Percentiles rank a stretch among this genome's conserved stretches.
Conservation (phyloP, 64 coral and sea anemone genomes). For the Hydrozoanthus tunicans region DNA sequence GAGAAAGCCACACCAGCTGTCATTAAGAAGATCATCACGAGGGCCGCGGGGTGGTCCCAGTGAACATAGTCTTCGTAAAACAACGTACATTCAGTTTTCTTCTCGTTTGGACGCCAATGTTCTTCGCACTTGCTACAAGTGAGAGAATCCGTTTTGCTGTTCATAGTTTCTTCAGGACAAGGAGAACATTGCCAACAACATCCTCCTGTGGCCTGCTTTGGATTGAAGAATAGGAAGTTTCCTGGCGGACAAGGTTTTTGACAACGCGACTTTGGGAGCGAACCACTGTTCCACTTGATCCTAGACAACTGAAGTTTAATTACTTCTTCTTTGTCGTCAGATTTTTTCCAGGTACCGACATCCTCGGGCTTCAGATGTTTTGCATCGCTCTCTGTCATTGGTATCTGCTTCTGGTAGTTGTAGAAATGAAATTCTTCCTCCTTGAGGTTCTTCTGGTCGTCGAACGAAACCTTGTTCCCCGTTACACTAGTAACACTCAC, state of each 20-base stretch:
- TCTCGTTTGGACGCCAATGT: slow-evolving; percentile 54
- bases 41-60: slow-evolving; percentile 82
- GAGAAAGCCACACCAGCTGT: slow-evolving; percentile 79
- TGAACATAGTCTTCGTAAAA: slow-evolving; percentile 89
- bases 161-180: slow-evolving; percentile 61
- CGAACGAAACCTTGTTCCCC: slow-evolving; percentile 64
- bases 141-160: slow-evolving; percentile 55
- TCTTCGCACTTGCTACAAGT: slow-evolving; percentile 64
- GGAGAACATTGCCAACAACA: slow-evolving; percentile 91
- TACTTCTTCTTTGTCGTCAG: slow-evolving; percentile 9
- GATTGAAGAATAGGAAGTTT: slow-evolving; percentile 45
- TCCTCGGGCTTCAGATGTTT: slow-evolving; percentile 56
- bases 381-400: slow-evolving; percentile 41
- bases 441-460: slow-evolving; percentile 49
- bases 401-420: slow-evolving; percentile 67
- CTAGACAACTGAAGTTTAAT: slow-evolving; percentile 29
- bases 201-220: slow-evolving; percentile 12
- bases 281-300: slow-evolving; percentile 73
- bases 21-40: slow-evolving; percentile 88
- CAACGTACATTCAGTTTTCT: slow-evolving; percentile 68
- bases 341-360: slow-evolving; percentile 71
- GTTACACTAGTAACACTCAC: slow-evolving; percentile 71
- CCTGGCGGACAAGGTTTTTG: slow-evolving; percentile 64
- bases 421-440: slow-evolving; percentile 59
- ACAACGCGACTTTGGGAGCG: slow-evolving; percentile 66